A percentile compares a stretch with the other conserved stretches of the same genome.
Conservation (phyloP, 2,113 vertebrate species). For the Fulica atra region DNA sequence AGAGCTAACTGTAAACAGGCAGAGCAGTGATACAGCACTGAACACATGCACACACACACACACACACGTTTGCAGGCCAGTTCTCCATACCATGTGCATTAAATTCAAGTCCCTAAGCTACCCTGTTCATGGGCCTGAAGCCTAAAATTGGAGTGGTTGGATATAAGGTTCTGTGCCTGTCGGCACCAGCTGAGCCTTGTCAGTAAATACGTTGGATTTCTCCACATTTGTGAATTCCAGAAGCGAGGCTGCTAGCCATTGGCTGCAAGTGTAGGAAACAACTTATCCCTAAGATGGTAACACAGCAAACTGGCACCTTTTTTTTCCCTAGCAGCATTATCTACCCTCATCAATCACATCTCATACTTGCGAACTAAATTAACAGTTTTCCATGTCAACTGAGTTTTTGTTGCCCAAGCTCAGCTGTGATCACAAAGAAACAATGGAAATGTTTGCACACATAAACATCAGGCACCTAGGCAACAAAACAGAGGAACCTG, state of each 20-base stretch:
- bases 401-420: background rate
- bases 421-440: background rate
- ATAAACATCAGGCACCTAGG: conserved; percentile 53
- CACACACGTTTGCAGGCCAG: background rate
- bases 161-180: conserved; percentile 41
- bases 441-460: conserved; percentile 39
- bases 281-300: conserved; percentile 33
- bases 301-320: background rate
- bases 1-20: background rate
- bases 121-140: conserved; percentile 7
- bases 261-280: background rate
- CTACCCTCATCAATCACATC: conserved; percentile 14
- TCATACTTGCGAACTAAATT: conserved; percentile 17
- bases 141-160: conserved; percentile 41
- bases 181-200: background rate
- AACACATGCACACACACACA: background rate
- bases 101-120: conserved; percentile 7
- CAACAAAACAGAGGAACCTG: conserved; percentile 22
- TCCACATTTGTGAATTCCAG: conserved; percentile 26
- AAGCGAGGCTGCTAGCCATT: background rate
- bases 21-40: background rate
- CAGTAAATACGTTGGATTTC: conserved; percentile 33
- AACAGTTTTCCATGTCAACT: conserved; percentile 40
- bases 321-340: background rate
- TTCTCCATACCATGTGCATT: background rate